Percentiles rank a stretch among this genome's conserved stretches.
phyloP scores from a whole-genome alignment of 1,140 invertebrate species.

The Holcopasites calliopsidis region DNA sequence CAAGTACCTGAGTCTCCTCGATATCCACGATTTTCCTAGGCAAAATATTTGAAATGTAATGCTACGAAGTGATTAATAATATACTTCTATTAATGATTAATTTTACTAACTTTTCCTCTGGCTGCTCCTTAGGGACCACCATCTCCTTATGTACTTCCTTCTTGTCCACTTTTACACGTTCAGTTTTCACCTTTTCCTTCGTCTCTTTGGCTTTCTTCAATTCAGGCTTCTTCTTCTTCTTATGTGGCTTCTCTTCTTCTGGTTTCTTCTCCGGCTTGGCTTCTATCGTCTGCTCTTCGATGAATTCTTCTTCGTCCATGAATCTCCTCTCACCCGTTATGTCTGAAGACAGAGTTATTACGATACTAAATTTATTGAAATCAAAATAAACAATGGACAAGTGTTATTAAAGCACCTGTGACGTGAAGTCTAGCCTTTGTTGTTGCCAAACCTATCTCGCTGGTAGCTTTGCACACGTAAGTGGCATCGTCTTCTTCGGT shows the following conservation, averaged over 20 bases:
- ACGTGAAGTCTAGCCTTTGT: conserved; percentile 90
- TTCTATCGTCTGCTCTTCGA: conserved; percentile 54
- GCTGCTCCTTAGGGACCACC: conserved; percentile 72
- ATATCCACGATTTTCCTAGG: conserved; percentile 78
- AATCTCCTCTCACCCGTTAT: conserved; percentile 35
- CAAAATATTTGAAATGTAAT: conserved; percentile 36
- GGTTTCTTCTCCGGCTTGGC: conserved; percentile 72
- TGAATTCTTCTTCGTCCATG: conserved; percentile 42
- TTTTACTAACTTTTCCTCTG: conserved; percentile 75
- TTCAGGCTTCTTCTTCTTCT: conserved; percentile 76
- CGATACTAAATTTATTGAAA: too few relatives aligned
- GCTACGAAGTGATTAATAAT: too few relatives aligned
- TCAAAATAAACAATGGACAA: too few relatives aligned
- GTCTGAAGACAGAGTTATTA: conserved; percentile 44
- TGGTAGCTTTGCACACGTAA: conserved; percentile 92
- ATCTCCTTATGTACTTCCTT: conserved; percentile 72
- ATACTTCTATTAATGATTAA: background rate
- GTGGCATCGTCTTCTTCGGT: conserved; percentile 87
- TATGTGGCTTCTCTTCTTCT: conserved; percentile 72
- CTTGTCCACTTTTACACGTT: conserved; percentile 80
- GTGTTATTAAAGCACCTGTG: conserved; percentile 77
- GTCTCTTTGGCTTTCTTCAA: conserved; percentile 80
- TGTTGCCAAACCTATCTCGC: conserved; percentile 89
- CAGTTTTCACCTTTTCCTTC: conserved; percentile 81
- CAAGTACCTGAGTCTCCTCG: conserved; percentile 79